phyloP scores from a whole-genome alignment of 2,113 vertebrate genomes.

The Cricetomys ansorgei region DNA sequence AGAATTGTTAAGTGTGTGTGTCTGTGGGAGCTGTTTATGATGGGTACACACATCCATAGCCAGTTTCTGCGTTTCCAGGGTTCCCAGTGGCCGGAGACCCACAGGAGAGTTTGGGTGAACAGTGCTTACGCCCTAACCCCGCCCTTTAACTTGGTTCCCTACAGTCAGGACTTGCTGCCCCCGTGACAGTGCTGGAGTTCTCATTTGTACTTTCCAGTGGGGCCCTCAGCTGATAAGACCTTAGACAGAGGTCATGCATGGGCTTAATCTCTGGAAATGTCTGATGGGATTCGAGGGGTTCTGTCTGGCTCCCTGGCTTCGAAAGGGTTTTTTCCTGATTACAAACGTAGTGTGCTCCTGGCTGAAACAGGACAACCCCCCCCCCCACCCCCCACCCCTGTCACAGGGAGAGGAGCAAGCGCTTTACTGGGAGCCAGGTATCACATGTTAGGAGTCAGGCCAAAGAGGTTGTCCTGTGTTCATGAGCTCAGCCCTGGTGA shows the following conservation, averaged over 20 bases:
- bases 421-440: too few species aligned
- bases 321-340: not conserved
- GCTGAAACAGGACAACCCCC: not conserved
- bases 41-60: not conserved
- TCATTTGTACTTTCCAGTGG: not conserved
- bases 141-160: not conserved
- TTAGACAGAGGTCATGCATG: not conserved
- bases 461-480: too few species aligned
- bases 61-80: not conserved
- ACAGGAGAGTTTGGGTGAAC: not conserved
- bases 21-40: not conserved
- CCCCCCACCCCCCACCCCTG: too few species aligned
- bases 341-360: not conserved
- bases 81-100: not conserved
- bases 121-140: accelerated
- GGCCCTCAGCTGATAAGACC: not conserved
- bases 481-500: not conserved
- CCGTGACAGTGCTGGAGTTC: not conserved
- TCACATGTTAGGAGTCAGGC: not conserved
- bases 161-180: accelerated
- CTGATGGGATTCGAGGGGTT: not conserved
- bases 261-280: not conserved
- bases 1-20: not conserved
- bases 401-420: accelerated
- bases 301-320: not conserved